Percentiles rank a stretch among this genome's conserved stretches.
Evolutionary conservation across 2,113 vertebrate genomes (phyloP).

Genomic region (Tupaia chinensis): DNA sequence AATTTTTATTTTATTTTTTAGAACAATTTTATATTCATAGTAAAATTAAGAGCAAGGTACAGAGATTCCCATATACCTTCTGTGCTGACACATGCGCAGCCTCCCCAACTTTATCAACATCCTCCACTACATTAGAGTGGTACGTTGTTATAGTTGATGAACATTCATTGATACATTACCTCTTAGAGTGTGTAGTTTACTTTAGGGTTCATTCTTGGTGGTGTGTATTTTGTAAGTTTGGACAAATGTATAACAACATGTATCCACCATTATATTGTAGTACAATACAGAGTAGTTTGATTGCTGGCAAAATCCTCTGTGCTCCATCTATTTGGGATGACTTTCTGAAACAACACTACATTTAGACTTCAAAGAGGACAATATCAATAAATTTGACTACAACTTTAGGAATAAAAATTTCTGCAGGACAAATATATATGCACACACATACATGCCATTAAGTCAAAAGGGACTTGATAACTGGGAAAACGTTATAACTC

Average conservation of each 20-base stretch:
- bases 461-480: neutral
- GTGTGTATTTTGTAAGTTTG: neutral
- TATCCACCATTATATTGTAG: neutral
- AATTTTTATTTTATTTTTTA: neutral
- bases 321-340: neutral
- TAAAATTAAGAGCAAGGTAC: neutral
- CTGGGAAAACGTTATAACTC: neutral
- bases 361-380: constrained; percentile 40
- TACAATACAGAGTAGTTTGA: neutral
- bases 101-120: neutral
- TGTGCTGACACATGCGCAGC: neutral
- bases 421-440: neutral
- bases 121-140: neutral
- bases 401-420: constrained; percentile 56
- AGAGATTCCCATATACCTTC: neutral
- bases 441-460: neutral
- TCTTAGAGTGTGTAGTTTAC: neutral
- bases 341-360: constrained; percentile 25
- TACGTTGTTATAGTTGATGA: neutral
- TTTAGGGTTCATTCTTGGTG: neutral
- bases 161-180: neutral
- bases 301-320: neutral
- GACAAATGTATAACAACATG: neutral
- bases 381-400: neutral
- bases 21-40: neutral